These are phyloP conservation scores for Cassiopea xamachana DNA, from an alignment of 30 jellyfish, hydroid and myxozoan genomes.

Conservation along the genomic window DNA sequence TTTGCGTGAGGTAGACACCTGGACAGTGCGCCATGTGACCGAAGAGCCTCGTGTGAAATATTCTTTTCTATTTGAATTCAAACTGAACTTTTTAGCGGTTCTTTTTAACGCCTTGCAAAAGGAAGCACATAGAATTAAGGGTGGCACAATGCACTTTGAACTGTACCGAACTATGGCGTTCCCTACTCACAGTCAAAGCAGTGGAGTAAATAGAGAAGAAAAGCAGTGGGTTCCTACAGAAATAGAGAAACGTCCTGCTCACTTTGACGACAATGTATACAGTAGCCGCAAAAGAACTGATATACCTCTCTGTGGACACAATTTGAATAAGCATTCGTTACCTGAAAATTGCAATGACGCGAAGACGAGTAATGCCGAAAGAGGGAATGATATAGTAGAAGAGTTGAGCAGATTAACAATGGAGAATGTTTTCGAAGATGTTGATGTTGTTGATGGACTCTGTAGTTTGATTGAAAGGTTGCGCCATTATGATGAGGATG, in stretches of 20 bases:
- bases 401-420: background rate
- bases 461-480: conserved; percentile 4
- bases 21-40: background rate
- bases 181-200: too few relatives aligned
- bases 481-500: conserved; percentile 44
- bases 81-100: background rate
- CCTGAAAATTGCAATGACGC: background rate
- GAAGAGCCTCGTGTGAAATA: background rate
- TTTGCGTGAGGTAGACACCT: background rate
- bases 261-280: too few relatives aligned
- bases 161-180: too few relatives aligned
- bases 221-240: too few relatives aligned
- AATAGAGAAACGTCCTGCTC: too few relatives aligned
- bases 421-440: background rate
- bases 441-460: background rate
- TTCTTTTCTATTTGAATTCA: background rate
- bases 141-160: background rate
- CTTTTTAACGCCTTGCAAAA: background rate
- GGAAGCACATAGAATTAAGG: background rate
- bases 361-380: background rate
- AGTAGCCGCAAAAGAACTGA: too few relatives aligned
- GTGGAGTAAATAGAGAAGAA: too few relatives aligned
- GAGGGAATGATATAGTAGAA: background rate
- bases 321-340: background rate
- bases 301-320: too few relatives aligned